phyloP scores from a whole-genome alignment of 2,797 vertebrate genomes.

The Gastrophryne carolinensis region DNA sequence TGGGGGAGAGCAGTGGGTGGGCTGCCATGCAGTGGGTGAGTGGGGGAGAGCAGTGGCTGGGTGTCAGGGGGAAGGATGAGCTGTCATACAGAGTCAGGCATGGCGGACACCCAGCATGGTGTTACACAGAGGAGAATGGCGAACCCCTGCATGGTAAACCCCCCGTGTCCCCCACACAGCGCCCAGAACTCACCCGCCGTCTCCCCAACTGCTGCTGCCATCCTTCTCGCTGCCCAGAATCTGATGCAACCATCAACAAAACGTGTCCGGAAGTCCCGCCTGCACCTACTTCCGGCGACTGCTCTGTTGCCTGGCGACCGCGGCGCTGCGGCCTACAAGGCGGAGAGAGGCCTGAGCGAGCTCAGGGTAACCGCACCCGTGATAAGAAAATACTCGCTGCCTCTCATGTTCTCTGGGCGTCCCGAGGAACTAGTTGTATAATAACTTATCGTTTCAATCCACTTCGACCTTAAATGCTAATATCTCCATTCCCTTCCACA shows the following conservation, averaged over 20 bases:
- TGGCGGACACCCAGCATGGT: background rate
- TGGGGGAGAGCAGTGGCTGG: no score
- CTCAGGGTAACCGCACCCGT: background rate
- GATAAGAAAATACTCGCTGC: no score
- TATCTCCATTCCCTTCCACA: no score
- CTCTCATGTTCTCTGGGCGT: no score
- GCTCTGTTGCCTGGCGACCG: constrained; percentile 61
- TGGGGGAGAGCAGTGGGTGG: no score
- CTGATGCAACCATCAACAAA: constrained; percentile 83
- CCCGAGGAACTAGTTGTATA: no score
- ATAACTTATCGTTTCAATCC: no score
- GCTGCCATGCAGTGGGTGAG: no score
- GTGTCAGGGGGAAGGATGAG: no score
- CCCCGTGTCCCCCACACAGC: background rate
- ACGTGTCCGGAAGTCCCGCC: constrained; percentile 72
- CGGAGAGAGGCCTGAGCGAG: background rate
- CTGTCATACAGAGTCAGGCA: background rate
- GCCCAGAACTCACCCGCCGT: constrained; percentile 68
- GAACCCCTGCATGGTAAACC: no score
- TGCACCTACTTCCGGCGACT: constrained; percentile 59
- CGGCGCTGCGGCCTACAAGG: background rate
- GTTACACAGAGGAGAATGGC: background rate
- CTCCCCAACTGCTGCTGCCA: constrained; percentile 75
- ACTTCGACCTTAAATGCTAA: no score
- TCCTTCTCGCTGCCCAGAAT: constrained; percentile 55